Conservation (phyloP, 2,797 vertebrate species). For the Hozukius guyotensis region DNA sequence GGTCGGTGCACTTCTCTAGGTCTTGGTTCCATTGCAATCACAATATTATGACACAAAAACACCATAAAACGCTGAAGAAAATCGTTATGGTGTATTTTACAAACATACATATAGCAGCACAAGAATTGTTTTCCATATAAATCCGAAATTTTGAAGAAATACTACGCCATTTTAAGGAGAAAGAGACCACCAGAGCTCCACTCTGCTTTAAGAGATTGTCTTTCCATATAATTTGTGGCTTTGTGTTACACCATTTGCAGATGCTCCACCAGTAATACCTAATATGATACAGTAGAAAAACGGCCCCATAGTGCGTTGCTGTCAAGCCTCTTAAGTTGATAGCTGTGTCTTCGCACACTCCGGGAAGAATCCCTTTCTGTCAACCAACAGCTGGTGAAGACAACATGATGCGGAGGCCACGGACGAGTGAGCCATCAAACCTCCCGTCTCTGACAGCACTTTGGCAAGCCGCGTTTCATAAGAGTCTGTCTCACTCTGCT, state of each 20-base stretch:
- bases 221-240: conserved; percentile 48
- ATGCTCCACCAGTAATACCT: conserved; percentile 59
- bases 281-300: conserved; percentile 63
- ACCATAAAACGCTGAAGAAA: conserved; percentile 8
- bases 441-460: conserved; percentile 72
- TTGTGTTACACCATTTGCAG: conserved; percentile 48
- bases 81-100: conserved; percentile 16
- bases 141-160: neutral
- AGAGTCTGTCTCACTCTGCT: conserved; percentile 67
- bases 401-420: conserved; percentile 76
- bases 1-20: conserved; percentile 15
- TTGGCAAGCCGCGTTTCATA: conserved; percentile 72
- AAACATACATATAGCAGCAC: conserved; percentile 3
- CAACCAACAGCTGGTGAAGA: conserved; percentile 81
- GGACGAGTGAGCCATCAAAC: conserved; percentile 81
- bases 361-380: conserved; percentile 75
- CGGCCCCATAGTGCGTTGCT: conserved; percentile 59
- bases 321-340: conserved; percentile 78
- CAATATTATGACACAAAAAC: conserved; percentile 11
- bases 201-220: conserved; percentile 3
- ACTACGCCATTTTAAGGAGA: neutral
- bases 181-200: conserved; percentile 13
- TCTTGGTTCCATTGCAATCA: conserved; percentile 12
- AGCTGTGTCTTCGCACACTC: conserved; percentile 73
- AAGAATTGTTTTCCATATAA: conserved; percentile 3